Percentiles rank a stretch among this genome's conserved stretches.
These are phyloP conservation scores for Lophotriccus pileatus DNA, from an alignment of 2,797 vertebrate genomes.

Conservation along the genomic window DNA sequence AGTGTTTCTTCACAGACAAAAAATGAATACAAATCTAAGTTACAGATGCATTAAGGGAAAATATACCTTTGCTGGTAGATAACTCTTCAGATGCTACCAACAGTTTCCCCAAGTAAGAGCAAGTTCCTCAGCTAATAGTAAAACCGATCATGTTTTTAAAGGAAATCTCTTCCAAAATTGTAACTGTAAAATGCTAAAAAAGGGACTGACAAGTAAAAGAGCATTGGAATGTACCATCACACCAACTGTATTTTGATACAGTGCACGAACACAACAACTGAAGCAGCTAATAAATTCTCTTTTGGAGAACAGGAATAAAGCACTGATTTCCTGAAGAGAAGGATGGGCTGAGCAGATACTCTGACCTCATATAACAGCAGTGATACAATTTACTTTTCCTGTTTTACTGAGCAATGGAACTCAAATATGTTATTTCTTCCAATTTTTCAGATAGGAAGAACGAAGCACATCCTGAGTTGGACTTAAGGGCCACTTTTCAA, in stretches of 20 bases:
- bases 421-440: neutral
- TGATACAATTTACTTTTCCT: neutral
- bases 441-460: neutral
- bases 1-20: constrained; percentile 35
- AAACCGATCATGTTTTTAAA: neutral
- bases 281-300: neutral
- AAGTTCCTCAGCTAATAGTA: neutral
- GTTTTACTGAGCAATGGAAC: neutral
- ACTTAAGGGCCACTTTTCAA: neutral
- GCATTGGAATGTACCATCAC: neutral
- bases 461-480: neutral
- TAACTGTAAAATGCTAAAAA: neutral
- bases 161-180: neutral
- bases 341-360: neutral
- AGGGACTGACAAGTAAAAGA: neutral
- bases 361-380: neutral
- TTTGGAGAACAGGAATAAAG: neutral
- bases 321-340: neutral
- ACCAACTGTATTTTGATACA: neutral
- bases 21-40: constrained; percentile 23
- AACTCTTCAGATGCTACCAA: constrained; percentile 7
- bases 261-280: neutral
- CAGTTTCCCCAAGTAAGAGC: neutral
- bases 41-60: constrained; percentile 38
- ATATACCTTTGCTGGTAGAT: neutral